Base-by-base conservation (phyloP, 2,888 invertebrate species). In the Chymomyza fuscimana region DNA sequence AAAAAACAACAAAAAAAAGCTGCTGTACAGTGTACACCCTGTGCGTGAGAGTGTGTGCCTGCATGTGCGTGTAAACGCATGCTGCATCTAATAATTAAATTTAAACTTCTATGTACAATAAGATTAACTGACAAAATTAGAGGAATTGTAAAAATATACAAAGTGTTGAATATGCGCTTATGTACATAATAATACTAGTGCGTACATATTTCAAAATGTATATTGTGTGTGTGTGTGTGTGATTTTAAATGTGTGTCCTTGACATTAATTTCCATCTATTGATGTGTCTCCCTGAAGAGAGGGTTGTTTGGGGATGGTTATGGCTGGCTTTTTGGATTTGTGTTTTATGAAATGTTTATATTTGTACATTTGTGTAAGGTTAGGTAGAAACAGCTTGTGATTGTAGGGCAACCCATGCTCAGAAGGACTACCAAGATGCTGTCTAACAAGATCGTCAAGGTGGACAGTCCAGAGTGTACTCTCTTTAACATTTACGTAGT, bases 11-110 rank as follows among this genome's bases (percentile, higher is more conserved):
- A 52, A 19, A 54, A 22, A 54, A 12, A 69, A 67, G 69, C 65
- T 72, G 50, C 70, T 79, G 74, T 70, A 81, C 82, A 79, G 69
- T 79, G 74, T 70, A 81, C 82, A 79, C 76, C 70, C 67, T 67
- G 65, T 69, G 68, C 54, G 52, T 50, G 58, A 50, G 76, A 36
- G 25, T 54, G 40, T 29, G 60, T 32, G 12, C 25, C 36, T 59
- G 32, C n/a, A 2, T 22, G 54, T 16, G 16, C 15, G 19, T 54
- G 22, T 54, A 54, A 19, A 10, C 22, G 69, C 56, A 63, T 68
- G n/a, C 58, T 56, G 58, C 12, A 50, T 36, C 71, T 51, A 61
- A 15, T 36, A n/a, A 10, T 10, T 16, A 16, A 32, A 16, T 16
- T 3, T 6, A 22, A 12, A 46, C 12, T 12, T 10, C 7, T 58